These are phyloP conservation scores for Thryonomys swinderianus DNA, from an alignment of 2,113 vertebrate genomes.

Conservation along the genomic window DNA sequence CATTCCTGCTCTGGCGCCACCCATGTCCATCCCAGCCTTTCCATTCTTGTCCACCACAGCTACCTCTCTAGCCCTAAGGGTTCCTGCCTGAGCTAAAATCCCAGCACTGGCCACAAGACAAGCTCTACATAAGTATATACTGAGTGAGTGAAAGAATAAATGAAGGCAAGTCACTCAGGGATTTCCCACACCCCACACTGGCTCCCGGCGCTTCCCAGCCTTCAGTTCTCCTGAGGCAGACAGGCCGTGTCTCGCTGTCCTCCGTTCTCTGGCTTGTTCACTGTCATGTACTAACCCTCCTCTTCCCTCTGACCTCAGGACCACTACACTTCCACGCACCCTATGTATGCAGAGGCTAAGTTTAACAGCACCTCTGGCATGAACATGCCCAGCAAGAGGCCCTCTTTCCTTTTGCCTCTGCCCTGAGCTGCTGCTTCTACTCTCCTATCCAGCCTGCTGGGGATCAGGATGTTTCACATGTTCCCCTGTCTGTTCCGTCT, in stretches of 20 bases:
- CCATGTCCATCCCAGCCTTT: background rate
- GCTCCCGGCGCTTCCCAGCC: background rate
- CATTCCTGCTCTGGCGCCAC: background rate
- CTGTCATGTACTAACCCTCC: background rate
- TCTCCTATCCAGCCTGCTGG: background rate
- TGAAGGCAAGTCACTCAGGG: background rate
- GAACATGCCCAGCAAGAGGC: background rate
- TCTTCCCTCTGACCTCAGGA: background rate
- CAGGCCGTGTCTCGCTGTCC: background rate
- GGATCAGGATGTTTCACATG: background rate
- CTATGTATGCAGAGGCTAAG: background rate
- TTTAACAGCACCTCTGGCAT: no score
- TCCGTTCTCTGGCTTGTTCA: background rate
- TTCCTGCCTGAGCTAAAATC: background rate
- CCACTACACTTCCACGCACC: background rate
- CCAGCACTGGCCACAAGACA: background rate
- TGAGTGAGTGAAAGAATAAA: background rate
- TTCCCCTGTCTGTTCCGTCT: background rate
- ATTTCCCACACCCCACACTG: background rate
- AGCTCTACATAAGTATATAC: background rate
- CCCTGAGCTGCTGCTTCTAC: background rate
- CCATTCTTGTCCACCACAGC: no score
- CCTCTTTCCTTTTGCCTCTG: background rate
- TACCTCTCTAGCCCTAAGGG: background rate
- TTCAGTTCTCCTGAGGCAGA: background rate